Evolutionary conservation across 2,797 vertebrate species (phyloP).

Genomic region (Bryconaethiops microstoma): DNA sequence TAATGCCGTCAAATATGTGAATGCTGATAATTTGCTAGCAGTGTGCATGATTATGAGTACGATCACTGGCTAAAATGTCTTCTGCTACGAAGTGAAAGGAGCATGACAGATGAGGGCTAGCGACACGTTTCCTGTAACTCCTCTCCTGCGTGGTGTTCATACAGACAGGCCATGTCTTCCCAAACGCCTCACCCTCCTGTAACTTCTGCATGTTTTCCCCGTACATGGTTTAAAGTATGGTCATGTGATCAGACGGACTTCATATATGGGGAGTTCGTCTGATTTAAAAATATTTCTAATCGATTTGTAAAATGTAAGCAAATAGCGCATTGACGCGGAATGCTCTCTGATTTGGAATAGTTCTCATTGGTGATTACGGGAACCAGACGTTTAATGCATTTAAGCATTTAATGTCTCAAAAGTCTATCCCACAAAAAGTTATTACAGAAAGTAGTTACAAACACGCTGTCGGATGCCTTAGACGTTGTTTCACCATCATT

Average conservation of each 20-base stretch:
- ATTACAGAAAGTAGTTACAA: too few species aligned
- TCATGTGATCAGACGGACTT: background rate
- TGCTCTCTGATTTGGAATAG: background rate
- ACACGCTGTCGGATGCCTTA: too few species aligned
- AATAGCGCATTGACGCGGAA: background rate
- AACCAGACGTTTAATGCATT: background rate
- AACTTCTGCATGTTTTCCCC: too few species aligned
- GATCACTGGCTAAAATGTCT: background rate
- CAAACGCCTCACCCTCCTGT: too few species aligned
- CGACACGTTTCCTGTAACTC: conserved; percentile 7
- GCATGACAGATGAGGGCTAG: background rate
- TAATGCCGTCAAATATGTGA: too few species aligned
- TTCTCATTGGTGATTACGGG: background rate
- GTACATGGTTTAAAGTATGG: too few species aligned
- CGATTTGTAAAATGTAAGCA: background rate
- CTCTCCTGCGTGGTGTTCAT: background rate
- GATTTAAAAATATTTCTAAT: background rate
- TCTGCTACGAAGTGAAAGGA: background rate
- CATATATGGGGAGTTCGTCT: background rate
- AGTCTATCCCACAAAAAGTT: too few species aligned
- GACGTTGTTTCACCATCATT: too few species aligned
- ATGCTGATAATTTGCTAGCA: background rate
- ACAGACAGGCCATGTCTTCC: too few species aligned
- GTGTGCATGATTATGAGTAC: background rate
- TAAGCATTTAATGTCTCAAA: too few species aligned